Conservation (phyloP, 2,113 vertebrate genomes). For the Rhagologus leucostigma region DNA sequence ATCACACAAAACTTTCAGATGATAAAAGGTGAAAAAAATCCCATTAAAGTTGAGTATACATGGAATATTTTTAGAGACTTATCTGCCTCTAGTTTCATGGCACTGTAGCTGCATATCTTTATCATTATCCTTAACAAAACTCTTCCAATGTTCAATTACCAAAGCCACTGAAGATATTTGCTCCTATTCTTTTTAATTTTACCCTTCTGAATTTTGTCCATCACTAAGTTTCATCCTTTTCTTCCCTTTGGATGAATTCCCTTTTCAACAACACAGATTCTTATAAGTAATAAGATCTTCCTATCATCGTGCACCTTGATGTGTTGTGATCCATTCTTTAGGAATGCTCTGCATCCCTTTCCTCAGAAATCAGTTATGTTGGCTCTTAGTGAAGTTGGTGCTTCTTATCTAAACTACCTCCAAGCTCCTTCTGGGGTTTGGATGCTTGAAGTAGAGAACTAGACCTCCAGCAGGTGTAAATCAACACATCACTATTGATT, state of each 20-base stretch:
- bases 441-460: background rate
- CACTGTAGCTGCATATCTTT: background rate
- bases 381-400: background rate
- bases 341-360: background rate
- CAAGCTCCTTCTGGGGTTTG: background rate
- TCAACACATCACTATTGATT: background rate
- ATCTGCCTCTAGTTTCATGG: background rate
- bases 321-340: background rate
- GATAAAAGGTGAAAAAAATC: background rate
- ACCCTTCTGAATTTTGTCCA: background rate
- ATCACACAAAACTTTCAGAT: background rate
- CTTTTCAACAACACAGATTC: background rate
- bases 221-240: background rate
- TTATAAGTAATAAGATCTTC: background rate
- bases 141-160: background rate
- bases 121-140: background rate
- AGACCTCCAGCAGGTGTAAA: background rate
- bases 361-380: background rate
- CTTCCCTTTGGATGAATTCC: background rate
- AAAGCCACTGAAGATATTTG: background rate
- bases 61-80: background rate
- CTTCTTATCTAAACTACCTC: background rate
- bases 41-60: background rate
- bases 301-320: background rate
- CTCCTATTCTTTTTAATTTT: background rate